Base-by-base conservation (phyloP, 2,888 invertebrate genomes). In the Leptothorax acervorum region DNA sequence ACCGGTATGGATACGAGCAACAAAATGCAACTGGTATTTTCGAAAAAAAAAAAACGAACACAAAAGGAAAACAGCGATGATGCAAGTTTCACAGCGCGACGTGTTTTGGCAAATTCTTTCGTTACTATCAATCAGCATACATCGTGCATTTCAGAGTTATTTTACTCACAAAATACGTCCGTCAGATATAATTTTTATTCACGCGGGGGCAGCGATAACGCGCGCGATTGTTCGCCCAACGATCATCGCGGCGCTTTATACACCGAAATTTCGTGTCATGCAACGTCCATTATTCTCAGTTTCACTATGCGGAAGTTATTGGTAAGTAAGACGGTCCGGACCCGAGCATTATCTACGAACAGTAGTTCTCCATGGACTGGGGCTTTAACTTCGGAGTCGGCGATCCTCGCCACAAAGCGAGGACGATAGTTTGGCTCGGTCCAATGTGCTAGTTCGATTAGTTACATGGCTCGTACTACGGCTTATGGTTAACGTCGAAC, bases 371-470 rank as follows among this genome's bases (percentile, higher is more conserved):
- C 84, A 76, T 76, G 68, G 62, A 78, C 71, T 83, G 71, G 71
- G 73, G 87, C 85, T 90, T 90, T 88, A 90, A 88, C 90, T 86
- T 90, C 81, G 73, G 83, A 81, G 68, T 85, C 84, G 85, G 82
- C 82, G 73, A 82, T 82, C 81, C 87, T 85, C 63, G 84, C 89
- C 90, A 79, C 90, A 88, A 89, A 89, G 88, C 88, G 84, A 86
- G 87, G 86, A 87, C 88, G 75, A 81, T 70, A 83, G 81, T 87
- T 86, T 76, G 75, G 84, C 75, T 78, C 60, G 75, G 63, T 53
- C 70, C 83, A 81, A 82, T 84, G 82, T 71, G 66, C 70, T 63
- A 75, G 78, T 84, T 86, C 84, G 86, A 81, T 86, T 84, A 73
- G 84, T 71, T 82, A 84, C 82, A 79, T 70, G 74, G 39, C 62